Percentiles rank a stretch among this genome's conserved stretches.
Conservation (phyloP, 2,113 vertebrate species). For the Leuciscus idus region DNA sequence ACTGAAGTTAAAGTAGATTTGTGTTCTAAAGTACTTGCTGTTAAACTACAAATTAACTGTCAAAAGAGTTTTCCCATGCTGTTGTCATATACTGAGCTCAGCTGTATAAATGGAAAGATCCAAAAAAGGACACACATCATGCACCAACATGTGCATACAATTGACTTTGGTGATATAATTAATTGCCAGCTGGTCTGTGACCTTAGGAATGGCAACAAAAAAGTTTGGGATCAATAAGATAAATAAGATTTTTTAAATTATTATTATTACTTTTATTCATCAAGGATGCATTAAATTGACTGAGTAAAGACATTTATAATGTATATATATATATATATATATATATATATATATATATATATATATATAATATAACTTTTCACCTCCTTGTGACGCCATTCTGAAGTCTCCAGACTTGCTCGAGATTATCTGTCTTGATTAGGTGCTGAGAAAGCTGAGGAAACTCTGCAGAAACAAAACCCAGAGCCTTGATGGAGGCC, state of each 20-base stretch:
- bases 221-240: no score
- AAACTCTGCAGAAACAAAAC: not conserved
- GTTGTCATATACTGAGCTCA: not conserved
- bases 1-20: not conserved
- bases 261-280: no score
- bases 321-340: no score
- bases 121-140: not conserved
- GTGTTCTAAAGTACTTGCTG: not conserved
- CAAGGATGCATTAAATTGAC: no score
- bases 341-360: no score
- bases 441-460: not conserved
- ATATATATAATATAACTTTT: not conserved
- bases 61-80: not conserved
- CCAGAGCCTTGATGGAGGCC: not conserved
- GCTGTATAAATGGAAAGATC: not conserved
- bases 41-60: not conserved
- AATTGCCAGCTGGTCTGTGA: no score
- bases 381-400: not conserved
- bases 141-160: not conserved
- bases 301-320: no score
- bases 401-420: not conserved
- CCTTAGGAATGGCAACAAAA: no score
- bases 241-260: no score
- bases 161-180: no score
- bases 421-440: not conserved